Percentiles rank a stretch among this genome's conserved stretches.
Evolutionary conservation across 1,140 invertebrate genomes (phyloP).

Genomic region (Cryptotermes secundus): DNA sequence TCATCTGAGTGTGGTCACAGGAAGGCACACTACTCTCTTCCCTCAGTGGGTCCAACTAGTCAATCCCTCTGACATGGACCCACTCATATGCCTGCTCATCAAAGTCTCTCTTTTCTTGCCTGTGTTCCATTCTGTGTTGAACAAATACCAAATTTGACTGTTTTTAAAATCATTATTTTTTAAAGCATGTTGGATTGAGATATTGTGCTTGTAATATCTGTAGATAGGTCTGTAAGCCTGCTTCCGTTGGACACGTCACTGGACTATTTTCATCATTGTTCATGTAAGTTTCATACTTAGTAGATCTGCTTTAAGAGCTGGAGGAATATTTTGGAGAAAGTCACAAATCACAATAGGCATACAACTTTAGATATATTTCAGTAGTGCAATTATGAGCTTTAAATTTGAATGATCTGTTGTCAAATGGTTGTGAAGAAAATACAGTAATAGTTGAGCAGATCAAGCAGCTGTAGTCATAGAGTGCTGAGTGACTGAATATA

Average conservation of each 20-base stretch:
- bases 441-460: background rate
- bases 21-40: background rate
- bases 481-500: conserved; percentile 5
- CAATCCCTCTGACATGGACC: background rate
- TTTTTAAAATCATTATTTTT: conserved; percentile 19
- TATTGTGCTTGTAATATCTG: conserved; percentile 1
- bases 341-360: too few relatives aligned
- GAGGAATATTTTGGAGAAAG: too few relatives aligned
- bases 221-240: background rate
- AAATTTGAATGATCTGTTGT: background rate
- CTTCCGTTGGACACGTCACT: background rate
- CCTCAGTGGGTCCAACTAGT: background rate
- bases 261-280: background rate
- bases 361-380: too few relatives aligned
- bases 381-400: background rate
- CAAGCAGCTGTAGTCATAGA: background rate
- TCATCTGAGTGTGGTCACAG: background rate
- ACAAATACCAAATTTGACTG: conserved; percentile 14
- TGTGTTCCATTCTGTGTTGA: conserved; percentile 16
- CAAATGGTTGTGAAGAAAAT: background rate
- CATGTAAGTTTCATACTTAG: too few relatives aligned
- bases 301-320: too few relatives aligned
- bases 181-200: background rate
- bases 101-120: conserved; percentile 16
- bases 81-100: conserved; percentile 4